Evolutionary conservation across 2,797 vertebrate species (phyloP).

Genomic region (Myotis vivesi): DNA sequence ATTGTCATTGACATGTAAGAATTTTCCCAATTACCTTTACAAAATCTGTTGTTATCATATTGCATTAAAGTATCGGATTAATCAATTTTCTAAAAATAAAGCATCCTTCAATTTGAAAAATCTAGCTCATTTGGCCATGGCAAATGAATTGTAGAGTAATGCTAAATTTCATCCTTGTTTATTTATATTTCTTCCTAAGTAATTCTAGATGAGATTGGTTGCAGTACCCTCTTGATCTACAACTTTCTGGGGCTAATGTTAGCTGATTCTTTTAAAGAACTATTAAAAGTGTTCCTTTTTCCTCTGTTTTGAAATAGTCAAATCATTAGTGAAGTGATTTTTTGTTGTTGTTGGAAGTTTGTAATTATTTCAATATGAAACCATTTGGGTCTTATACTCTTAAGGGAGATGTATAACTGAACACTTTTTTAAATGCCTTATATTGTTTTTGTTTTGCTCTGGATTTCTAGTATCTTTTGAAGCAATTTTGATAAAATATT

Average conservation of each 20-base stretch:
- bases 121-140: background rate
- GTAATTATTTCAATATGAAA: background rate
- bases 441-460: background rate
- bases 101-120: background rate
- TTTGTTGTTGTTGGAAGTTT: background rate
- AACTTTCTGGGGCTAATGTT: background rate
- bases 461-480: background rate
- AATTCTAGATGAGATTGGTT: background rate
- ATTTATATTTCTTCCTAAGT: background rate
- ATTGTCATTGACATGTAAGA: background rate
- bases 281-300: background rate
- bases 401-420: background rate
- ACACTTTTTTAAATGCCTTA: background rate
- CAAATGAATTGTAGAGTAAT: background rate
- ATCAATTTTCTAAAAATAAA: background rate
- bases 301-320: background rate
- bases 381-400: background rate
- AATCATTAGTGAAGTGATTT: background rate
- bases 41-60: background rate
- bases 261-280: background rate
- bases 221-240: background rate
- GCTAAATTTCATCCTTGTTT: background rate
- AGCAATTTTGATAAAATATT: background rate
- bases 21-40: background rate
- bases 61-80: background rate